Percentiles rank a stretch among this genome's conserved stretches.
These are phyloP conservation scores for Mungos mungo DNA, from an alignment of 2,113 vertebrate species.

Conservation along the genomic window DNA sequence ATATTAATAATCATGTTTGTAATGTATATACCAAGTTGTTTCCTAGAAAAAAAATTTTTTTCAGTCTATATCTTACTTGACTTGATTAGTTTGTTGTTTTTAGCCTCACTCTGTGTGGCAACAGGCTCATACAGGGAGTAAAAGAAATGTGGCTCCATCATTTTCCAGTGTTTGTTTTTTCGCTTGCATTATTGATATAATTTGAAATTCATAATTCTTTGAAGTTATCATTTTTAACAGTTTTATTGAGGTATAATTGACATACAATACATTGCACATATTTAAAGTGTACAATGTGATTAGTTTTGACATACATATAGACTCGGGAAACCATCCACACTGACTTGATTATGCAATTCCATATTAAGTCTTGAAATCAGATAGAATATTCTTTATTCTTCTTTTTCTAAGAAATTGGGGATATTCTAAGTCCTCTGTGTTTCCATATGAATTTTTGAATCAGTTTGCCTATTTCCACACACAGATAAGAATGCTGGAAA, in stretches of 20 bases:
- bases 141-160: not conserved
- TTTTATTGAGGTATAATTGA: conserved; percentile 20
- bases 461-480: not conserved
- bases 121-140: not conserved
- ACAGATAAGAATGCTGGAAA: not conserved
- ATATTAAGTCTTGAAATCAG: not conserved
- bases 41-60: not conserved
- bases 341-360: not conserved
- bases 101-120: not conserved
- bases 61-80: not conserved
- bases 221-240: conserved; percentile 15
- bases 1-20: not conserved
- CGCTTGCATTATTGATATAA: conserved; percentile 12
- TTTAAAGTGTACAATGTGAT: not conserved
- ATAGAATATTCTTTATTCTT: not conserved
- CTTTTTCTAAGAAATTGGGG: not conserved
- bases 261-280: not conserved
- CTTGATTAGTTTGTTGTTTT: not conserved
- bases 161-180: not conserved
- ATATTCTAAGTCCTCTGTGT: not conserved
- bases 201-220: conserved; percentile 38
- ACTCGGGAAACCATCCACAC: not conserved
- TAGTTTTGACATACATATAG: not conserved
- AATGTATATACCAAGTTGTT: not conserved
- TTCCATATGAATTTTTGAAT: conserved; percentile 29